Conservation (phyloP, 2,888 invertebrate species). For the Drosophila tanythrix region DNA sequence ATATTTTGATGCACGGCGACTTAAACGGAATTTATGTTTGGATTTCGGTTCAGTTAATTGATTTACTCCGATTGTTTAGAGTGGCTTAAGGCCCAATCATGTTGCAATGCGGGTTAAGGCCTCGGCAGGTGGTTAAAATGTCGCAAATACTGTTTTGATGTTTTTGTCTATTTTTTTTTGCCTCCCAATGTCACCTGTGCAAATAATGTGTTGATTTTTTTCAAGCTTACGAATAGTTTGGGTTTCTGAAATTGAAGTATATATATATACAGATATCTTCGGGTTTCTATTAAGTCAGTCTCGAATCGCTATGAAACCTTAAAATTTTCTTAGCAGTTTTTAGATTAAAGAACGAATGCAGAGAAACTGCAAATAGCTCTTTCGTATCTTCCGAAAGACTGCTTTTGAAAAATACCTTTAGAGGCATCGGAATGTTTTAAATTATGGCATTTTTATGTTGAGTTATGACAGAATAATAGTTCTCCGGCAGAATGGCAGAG, state of each 20-base stretch:
- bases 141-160: slow-evolving; percentile 10
- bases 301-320: background rate
- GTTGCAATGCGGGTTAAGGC: slow-evolving; percentile 12
- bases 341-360: background rate
- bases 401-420: background rate
- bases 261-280: background rate
- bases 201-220: slow-evolving; percentile 22
- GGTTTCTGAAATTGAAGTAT: background rate
- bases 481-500: background rate
- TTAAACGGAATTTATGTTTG: slow-evolving; percentile 55
- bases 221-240: background rate
- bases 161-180: background rate
- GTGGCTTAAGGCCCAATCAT: slow-evolving; percentile 28
- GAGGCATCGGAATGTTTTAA: slow-evolving; percentile 35
- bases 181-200: slow-evolving; percentile 46
- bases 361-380: background rate
- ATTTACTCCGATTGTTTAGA: slow-evolving; percentile 47
- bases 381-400: background rate
- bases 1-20: slow-evolving; percentile 77
- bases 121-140: slow-evolving; percentile 40
- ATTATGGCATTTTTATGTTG: slow-evolving; percentile 9
- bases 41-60: slow-evolving; percentile 64
- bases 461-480: slow-evolving; percentile 17
- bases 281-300: background rate
- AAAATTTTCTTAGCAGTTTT: background rate